Evolutionary conservation across 2,797 vertebrate genomes (phyloP).

Genomic region (Aeoliscus strigatus): DNA sequence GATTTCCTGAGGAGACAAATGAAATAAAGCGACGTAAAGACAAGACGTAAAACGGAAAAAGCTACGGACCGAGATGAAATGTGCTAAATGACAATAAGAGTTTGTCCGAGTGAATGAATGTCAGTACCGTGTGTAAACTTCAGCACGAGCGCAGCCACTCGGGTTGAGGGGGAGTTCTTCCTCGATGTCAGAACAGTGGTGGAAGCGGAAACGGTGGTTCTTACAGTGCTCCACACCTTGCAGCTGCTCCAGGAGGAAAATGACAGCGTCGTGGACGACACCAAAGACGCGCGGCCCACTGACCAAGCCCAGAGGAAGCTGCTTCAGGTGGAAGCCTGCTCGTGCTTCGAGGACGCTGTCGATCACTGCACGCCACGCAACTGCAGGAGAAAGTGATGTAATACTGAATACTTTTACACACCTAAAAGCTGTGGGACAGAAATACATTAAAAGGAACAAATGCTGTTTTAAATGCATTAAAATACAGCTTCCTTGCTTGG

Average conservation of each 20-base stretch:
- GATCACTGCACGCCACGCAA: constrained; percentile 84
- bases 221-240: constrained; percentile 81
- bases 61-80: no score
- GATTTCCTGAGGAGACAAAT: constrained; percentile 73
- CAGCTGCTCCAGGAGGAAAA: constrained; percentile 90
- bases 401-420: no score
- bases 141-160: constrained; percentile 82
- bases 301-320: constrained; percentile 81
- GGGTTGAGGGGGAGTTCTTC: constrained; percentile 86
- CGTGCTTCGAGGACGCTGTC: constrained; percentile 88
- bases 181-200: constrained; percentile 80
- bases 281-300: constrained; percentile 82
- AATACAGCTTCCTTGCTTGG: no score
- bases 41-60: background rate
- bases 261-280: constrained; percentile 84
- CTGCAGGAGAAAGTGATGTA: constrained; percentile 48
- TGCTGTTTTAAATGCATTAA: no score
- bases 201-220: constrained; percentile 85
- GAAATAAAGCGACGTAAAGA: background rate
- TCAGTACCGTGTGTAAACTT: constrained; percentile 80
- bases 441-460: no score
- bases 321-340: constrained; percentile 78
- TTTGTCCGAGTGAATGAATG: background rate
- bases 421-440: no score
- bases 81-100: background rate